phyloP scores from a whole-genome alignment of 2,113 vertebrate genomes.

The Eptesicus fuscus region DNA sequence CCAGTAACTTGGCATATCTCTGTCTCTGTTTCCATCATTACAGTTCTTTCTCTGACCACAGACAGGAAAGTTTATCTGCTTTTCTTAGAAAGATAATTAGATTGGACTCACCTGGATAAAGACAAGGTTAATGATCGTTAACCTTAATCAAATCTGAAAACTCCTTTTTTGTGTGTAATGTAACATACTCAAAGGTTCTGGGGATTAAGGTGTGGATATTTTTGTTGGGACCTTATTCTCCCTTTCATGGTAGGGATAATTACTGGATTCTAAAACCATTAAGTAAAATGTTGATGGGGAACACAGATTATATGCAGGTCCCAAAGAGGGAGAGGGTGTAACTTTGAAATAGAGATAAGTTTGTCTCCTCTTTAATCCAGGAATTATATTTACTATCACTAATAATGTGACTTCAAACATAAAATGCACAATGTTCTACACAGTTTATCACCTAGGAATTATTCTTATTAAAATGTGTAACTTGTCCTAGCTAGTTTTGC shows the following conservation, averaged over 20 bases:
- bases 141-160: not conserved
- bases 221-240: not conserved
- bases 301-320: not conserved
- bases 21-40: not conserved
- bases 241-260: not conserved
- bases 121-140: too few relatives aligned
- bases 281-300: not conserved
- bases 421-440: not conserved
- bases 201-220: not conserved
- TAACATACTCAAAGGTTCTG: not conserved
- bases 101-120: not conserved
- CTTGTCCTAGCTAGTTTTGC: too few relatives aligned
- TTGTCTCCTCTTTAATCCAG: not conserved
- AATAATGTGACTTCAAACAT: not conserved
- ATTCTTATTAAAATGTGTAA: not conserved
- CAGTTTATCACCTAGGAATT: not conserved
- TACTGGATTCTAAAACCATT: not conserved
- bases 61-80: not conserved
- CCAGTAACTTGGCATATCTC: not conserved
- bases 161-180: too few relatives aligned
- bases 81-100: not conserved
- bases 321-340: not conserved
- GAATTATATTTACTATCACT: not conserved
- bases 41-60: not conserved
- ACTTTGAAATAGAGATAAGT: not conserved